phyloP scores from a whole-genome alignment of 2,113 vertebrate species.

The Triplophysa dalaica region DNA sequence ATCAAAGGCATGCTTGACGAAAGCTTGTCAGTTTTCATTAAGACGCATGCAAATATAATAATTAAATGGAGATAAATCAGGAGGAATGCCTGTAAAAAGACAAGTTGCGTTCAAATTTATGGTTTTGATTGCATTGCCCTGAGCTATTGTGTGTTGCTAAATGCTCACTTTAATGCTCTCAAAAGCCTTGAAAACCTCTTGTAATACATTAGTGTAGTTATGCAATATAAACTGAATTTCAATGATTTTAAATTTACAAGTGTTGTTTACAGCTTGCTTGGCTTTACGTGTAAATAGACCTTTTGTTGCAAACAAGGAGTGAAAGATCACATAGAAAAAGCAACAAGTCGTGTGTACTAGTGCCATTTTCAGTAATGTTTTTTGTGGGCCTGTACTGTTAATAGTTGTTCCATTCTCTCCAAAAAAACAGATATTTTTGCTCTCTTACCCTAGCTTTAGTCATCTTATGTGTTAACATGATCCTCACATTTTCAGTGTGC shows the following conservation, averaged over 20 bases:
- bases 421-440: background rate
- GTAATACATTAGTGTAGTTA: background rate
- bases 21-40: background rate
- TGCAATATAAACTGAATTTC: background rate
- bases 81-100: background rate
- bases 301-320: background rate
- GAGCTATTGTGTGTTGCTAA: background rate
- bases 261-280: background rate
- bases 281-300: background rate
- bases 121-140: background rate
- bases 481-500: background rate
- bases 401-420: too few relatives aligned
- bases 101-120: background rate
- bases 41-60: background rate
- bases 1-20: constrained; percentile 21
- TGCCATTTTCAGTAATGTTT: too few relatives aligned
- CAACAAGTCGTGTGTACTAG: background rate
- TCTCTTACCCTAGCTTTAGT: background rate
- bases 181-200: background rate
- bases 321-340: background rate
- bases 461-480: background rate
- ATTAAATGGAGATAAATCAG: background rate
- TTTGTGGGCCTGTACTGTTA: too few relatives aligned
- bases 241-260: background rate
- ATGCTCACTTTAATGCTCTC: background rate